Conservation (phyloP, 92 coral and sea anemone genomes). For the Anthopleura xanthogrammica region DNA sequence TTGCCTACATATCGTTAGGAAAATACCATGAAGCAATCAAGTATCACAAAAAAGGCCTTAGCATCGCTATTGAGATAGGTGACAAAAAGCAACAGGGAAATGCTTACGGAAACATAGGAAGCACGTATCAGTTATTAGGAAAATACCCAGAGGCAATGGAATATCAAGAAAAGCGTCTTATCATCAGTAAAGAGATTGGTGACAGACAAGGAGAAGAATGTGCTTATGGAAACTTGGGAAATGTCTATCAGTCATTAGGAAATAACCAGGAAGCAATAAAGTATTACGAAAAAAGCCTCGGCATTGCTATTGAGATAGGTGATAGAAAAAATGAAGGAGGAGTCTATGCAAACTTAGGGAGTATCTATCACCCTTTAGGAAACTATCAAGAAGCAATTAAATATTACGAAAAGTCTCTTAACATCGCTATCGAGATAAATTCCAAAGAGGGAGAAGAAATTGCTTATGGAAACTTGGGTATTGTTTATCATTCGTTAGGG, state of each 20-base stretch:
- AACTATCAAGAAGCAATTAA: too few relatives aligned
- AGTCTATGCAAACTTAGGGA: too few relatives aligned
- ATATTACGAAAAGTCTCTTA: too few relatives aligned
- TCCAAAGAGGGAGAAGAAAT: background rate
- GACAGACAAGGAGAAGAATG: background rate
- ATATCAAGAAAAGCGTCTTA: slow-evolving; percentile 1
- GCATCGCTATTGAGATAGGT: background rate
- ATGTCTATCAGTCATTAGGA: background rate
- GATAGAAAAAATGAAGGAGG: background rate
- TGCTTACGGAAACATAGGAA: background rate
- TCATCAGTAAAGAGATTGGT: background rate
- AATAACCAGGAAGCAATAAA: background rate
- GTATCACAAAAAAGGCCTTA: background rate
- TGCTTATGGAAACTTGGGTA: background rate
- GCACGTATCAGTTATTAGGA: background rate
- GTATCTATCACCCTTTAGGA: too few relatives aligned
- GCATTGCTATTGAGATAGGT: background rate
- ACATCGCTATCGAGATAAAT: too few relatives aligned
- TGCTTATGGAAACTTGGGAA: slow-evolving; percentile 7
- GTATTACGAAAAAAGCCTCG: background rate
- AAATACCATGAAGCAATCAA: background rate
- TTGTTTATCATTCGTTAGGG: background rate
- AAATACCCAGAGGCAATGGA: slow-evolving; percentile 1
- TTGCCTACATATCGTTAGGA: background rate
- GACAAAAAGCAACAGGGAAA: background rate